These are phyloP conservation scores for Tetragnatha versicolor DNA, from an alignment of 1,140 invertebrate species.

Conservation along the genomic window DNA sequence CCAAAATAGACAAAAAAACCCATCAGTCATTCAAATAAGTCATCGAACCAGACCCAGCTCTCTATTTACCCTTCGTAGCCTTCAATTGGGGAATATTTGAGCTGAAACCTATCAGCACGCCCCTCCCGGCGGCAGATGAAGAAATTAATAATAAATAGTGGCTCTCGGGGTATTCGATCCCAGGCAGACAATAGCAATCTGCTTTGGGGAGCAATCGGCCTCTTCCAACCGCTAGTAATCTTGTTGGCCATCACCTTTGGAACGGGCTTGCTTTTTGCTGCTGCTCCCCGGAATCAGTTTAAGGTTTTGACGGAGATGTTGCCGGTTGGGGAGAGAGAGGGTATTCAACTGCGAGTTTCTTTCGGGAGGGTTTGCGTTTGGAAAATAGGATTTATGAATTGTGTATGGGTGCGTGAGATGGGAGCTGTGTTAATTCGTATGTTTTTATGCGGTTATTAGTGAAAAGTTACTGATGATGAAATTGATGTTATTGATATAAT, in stretches of 20 bases:
- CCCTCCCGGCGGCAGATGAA: constrained; percentile 42
- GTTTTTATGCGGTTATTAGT: no score
- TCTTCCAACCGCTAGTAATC: constrained; percentile 17
- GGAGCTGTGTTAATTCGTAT: no score
- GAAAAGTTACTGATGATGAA: no score
- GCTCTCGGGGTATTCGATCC: constrained; percentile 43
- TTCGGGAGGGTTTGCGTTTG: no score
- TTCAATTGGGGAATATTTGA: constrained; percentile 20
- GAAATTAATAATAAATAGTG: constrained; percentile 53
- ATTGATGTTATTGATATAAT: no score
- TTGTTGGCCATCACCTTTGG: constrained; percentile 40
- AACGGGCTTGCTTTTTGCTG: no score
- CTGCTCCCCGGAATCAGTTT: constrained; percentile 9
- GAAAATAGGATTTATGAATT: no score
- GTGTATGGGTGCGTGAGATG: no score
- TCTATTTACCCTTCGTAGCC: background rate
- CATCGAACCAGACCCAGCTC: no score
- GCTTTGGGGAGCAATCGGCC: constrained; percentile 24
- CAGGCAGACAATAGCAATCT: constrained; percentile 32
- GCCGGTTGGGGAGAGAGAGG: background rate
- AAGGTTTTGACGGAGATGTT: constrained; percentile 19
- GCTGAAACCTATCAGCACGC: constrained; percentile 36
- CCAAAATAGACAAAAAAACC: no score
- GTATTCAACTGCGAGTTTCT: no score
- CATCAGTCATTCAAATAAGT: no score